A percentile compares a stretch with the other conserved stretches of the same genome.
These are phyloP conservation scores for Goniozus legneri DNA, from an alignment of 1,140 invertebrate genomes.

Conservation along the genomic window DNA sequence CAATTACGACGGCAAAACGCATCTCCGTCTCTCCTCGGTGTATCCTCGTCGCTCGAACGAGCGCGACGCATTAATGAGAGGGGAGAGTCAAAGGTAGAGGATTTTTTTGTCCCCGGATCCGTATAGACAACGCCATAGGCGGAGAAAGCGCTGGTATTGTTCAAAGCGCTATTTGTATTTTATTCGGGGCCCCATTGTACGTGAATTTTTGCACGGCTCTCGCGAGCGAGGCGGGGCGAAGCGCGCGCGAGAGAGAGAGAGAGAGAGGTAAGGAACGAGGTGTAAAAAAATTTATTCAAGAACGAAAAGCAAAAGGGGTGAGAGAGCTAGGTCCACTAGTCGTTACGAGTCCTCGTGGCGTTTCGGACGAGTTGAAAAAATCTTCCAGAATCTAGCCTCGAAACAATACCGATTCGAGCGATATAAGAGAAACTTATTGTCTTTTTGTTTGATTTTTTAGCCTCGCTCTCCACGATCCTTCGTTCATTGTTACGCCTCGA, in stretches of 20 bases:
- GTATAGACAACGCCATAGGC: slow-evolving; percentile 40
- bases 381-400: not conserved
- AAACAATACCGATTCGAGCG: no score
- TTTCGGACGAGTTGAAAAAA: slow-evolving; percentile 18
- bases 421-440: no score
- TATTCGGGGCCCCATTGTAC: slow-evolving; percentile 42
- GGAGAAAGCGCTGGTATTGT: slow-evolving; percentile 38
- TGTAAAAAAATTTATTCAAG: slow-evolving; percentile 27
- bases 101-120: no score
- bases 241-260: slow-evolving; percentile 1
- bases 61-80: slow-evolving; percentile 10
- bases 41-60: not conserved
- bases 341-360: slow-evolving; percentile 22
- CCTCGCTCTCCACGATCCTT: not conserved
- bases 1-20: slow-evolving; percentile 42
- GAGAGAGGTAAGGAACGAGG: slow-evolving; percentile 14
- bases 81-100: no score
- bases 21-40: slow-evolving; percentile 1
- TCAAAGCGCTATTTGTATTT: slow-evolving; percentile 50
- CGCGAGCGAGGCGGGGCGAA: slow-evolving; percentile 16
- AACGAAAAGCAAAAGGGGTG: slow-evolving; percentile 25
- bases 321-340: slow-evolving; percentile 30
- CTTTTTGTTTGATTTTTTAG: no score
- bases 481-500: not conserved
- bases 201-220: slow-evolving; percentile 1